Base-by-base conservation (phyloP, 2,888 invertebrate genomes). In the Argyresthia albistria region DNA sequence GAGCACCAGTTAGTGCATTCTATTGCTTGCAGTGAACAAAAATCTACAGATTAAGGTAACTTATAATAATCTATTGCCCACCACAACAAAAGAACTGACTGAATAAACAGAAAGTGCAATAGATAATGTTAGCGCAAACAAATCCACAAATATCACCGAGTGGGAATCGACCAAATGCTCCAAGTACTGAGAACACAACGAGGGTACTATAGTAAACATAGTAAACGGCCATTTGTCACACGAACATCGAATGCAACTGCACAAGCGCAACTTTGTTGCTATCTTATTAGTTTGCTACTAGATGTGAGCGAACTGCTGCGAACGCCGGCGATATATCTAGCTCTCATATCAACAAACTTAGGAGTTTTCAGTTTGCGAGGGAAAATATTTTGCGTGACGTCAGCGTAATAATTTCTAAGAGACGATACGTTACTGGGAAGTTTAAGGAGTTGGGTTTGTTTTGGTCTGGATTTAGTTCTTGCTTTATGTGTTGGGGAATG, bases 201-300 rank as follows among this genome's bases (percentile, higher is more conserved):
- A 25, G 25, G 25, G 25, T 25, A 2, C 25, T 25, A 25, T 25
- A 25, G 25, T 25, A 25, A 25, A 66, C 66, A 65, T 72, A 68
- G 67, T 65, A 62, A 64, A 16, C 63, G 61, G 65, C 63, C 73
- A 76, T 81, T 80, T 73, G 72, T 74, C 72, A 76, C 68, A 61
- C 39, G 35, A 25, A 52, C 46, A 52, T 47, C 50, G 52, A 52
- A 46, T 39, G 35, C 46, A 46, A 39, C 52, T 47, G 49, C 11
- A 51, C n/a, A 69, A 72, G 66, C 69, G 76, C 75, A 80, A 83
- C 80, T 81, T 81, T 74, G 80, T 79, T 60, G 62, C 67, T 70
- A 69, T 71, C 69, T 71, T 59, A 59, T 62, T 65, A 50, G 50
- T 50, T 50, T 50, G 50, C 16, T 50, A 25, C 50, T 10, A 60